A percentile compares a stretch with the other conserved stretches of the same genome.
Conservation (phyloP, 2,113 vertebrate genomes). For the Arothron firmamentum region DNA sequence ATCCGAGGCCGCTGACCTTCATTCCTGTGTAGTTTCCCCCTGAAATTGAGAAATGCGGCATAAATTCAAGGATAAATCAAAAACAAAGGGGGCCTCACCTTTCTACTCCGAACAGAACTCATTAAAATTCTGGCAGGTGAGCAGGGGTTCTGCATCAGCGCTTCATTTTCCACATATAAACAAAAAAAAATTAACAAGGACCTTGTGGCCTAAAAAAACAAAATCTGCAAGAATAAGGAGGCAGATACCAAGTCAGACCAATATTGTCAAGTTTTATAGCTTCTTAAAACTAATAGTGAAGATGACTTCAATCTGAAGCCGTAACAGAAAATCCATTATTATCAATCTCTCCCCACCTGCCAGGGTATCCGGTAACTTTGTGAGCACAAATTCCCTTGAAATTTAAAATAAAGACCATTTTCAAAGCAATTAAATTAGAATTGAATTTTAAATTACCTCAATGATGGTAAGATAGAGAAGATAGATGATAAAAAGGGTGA, state of each 20-base stretch:
- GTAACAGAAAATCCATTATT: conserved; percentile 2
- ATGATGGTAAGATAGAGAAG: background rate
- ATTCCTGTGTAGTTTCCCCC: too few relatives aligned
- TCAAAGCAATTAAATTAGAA: background rate
- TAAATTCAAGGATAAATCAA: background rate
- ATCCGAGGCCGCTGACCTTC: too few relatives aligned
- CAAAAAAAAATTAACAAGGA: background rate
- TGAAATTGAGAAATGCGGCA: too few relatives aligned
- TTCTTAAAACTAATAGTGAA: conserved; percentile 1
- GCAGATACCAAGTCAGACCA: background rate
- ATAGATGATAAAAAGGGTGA: background rate
- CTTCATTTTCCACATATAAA: too few relatives aligned
- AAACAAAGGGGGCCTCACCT: background rate
- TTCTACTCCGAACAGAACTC: background rate
- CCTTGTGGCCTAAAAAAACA: background rate
- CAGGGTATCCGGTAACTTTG: background rate
- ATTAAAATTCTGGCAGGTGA: background rate
- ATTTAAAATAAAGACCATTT: conserved; percentile 1
- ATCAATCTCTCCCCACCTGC: background rate
- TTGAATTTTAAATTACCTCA: conserved; percentile 1
- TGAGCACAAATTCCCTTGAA: conserved; percentile 1
- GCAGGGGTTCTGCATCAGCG: too few relatives aligned
- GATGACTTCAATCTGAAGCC: conserved; percentile 3
- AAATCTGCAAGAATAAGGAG: conserved; percentile 3
- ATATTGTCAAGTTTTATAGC: conserved; percentile 3